Percentiles rank a stretch among this genome's conserved stretches.
Conservation (phyloP, 2,113 vertebrate genomes). For the Argyrosomus japonicus region DNA sequence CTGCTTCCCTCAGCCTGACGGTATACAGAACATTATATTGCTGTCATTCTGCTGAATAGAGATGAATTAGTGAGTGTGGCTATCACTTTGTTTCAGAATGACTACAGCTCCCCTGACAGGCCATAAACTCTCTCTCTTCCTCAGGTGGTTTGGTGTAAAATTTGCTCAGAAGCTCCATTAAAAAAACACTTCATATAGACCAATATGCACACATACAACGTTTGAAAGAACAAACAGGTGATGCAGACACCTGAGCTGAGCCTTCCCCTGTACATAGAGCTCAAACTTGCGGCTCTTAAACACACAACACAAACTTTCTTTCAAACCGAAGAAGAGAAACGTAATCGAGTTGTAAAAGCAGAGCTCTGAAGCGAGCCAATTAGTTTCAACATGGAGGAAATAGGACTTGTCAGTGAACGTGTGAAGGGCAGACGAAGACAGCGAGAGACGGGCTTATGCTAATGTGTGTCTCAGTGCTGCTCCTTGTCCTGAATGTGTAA, state of each 20-base stretch:
- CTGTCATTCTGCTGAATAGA: slow-evolving; percentile 32
- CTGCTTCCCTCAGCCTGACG: slow-evolving; percentile 7
- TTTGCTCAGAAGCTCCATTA: not conserved
- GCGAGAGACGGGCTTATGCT: slow-evolving; percentile 53
- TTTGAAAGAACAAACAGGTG: not conserved
- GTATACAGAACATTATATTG: not conserved
- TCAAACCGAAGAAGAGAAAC: slow-evolving; percentile 5
- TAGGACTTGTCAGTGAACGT: slow-evolving; percentile 44
- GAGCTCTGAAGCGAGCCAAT: slow-evolving; percentile 29
- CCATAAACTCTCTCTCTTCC: not conserved
- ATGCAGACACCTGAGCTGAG: slow-evolving; percentile 5
- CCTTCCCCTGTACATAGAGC: not conserved
- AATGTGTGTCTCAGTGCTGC: slow-evolving; percentile 44
- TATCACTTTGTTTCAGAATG: slow-evolving; percentile 23
- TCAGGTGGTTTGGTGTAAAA: not conserved
- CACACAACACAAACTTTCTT: slow-evolving; percentile 22
- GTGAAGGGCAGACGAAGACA: slow-evolving; percentile 38
- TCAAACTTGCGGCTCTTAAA: slow-evolving; percentile 5
- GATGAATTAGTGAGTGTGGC: slow-evolving; percentile 15
- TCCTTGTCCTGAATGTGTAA: slow-evolving; percentile 44
- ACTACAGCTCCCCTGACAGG: slow-evolving; percentile 19
- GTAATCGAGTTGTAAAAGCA: slow-evolving; percentile 32
- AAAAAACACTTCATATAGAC: slow-evolving; percentile 5
- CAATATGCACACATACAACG: not conserved
- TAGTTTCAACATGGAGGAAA: slow-evolving; percentile 39